phyloP scores from a whole-genome alignment of 2,888 invertebrate species.

The Amblyjoppa proteus region DNA sequence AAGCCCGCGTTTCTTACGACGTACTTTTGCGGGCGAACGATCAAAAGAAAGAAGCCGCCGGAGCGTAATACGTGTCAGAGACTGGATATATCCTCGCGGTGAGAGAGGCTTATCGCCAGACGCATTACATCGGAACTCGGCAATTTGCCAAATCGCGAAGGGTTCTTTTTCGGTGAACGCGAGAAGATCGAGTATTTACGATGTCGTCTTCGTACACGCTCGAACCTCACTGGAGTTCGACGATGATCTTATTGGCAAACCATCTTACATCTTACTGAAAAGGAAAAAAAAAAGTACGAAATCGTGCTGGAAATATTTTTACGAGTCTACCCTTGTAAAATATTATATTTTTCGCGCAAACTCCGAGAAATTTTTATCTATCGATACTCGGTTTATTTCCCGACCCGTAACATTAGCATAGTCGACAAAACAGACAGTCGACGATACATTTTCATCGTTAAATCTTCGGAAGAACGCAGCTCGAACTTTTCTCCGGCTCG shows the following conservation, averaged over 20 bases:
- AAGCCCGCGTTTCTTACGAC: conserved; percentile 4
- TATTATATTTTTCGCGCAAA: conserved; percentile 30
- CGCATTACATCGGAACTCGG: conserved; percentile 52
- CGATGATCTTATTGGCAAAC: conserved; percentile 49
- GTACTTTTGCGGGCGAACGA: conserved; percentile 20
- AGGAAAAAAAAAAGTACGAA: conserved; percentile 5
- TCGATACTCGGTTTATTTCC: neutral
- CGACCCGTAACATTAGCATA: conserved; percentile 4
- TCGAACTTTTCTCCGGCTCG: conserved; percentile 20
- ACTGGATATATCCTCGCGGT: conserved; percentile 11
- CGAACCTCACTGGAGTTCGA: conserved; percentile 37
- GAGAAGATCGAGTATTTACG: conserved; percentile 51
- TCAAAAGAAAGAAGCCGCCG: conserved; percentile 30
- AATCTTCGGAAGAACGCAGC: conserved; percentile 1
- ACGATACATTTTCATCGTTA: conserved; percentile 6
- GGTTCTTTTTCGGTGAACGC: conserved; percentile 3
- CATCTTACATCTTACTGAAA: neutral
- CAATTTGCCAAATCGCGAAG: conserved; percentile 53
- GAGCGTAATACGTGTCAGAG: conserved; percentile 38
- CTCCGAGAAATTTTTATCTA: neutral
- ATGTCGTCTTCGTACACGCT: conserved; percentile 39
- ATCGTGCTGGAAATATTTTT: conserved; percentile 34
- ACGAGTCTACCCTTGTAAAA: neutral
- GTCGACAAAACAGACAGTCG: neutral
- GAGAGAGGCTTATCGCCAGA: conserved; percentile 28